Base-by-base conservation (phyloP, 2,797 vertebrate genomes). In the Molossus alvarezi region DNA sequence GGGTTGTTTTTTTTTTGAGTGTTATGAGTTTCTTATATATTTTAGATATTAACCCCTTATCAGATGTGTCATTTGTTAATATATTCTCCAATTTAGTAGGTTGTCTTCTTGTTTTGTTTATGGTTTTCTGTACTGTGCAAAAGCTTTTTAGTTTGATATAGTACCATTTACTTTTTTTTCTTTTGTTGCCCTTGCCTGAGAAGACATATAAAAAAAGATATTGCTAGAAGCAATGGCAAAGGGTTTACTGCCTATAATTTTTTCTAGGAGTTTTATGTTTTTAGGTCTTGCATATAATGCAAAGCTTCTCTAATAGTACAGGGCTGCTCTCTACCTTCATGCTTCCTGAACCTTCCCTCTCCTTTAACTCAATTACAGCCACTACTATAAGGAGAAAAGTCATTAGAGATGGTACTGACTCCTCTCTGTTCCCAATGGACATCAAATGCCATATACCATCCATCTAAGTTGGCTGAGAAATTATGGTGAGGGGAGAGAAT, bases 291-390 rank as follows among this genome's bases (percentile, higher is more conserved):
- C 15, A 58, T 81, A 29, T 45, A 95, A 90, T 62, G 9, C 21
- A 75, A 85, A 71, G 10, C 9, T 5, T 94, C 92, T 82, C 86
- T 87, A 67, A 87, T 83, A 51, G 14, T 45, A 33, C 37, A 55
- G 21, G 82, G 21, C 51, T 86, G 10, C 15, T 53, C 45, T 87
- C n/a, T 57, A 14, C 5, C 11, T 90, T 8, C 10, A 17, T 21
- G 9, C 51, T n/a, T 4, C 84, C 51, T 62, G 18, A 37, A 62
- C 29, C 11, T 5, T 29, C 25, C 10, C 55, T 76, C 57, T 62
- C 17, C 55, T 94, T 82, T 64, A 83, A 62, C n/a, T 58, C 48
- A 80, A 58, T 8, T n/a, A 81, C 15, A 94, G 18, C 25, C 94
- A 13, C 21, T 20, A 3, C 25, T 75, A 29, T 84, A 73, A 57